Base-by-base conservation (phyloP, 2,888 invertebrate species). In the Timema podura region DNA sequence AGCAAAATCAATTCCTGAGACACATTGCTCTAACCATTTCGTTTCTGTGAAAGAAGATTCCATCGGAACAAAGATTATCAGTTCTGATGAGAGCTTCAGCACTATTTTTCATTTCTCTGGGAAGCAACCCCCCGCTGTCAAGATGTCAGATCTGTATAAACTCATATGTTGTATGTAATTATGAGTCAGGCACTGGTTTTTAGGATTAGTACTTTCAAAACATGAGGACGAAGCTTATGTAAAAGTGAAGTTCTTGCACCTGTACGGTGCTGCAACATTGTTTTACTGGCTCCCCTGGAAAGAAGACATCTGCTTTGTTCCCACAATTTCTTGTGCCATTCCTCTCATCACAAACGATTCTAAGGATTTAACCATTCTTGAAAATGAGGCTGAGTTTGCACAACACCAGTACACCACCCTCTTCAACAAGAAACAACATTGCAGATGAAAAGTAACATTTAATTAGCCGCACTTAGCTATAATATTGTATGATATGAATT, bases 1-100 rank as follows among this genome's bases (percentile, higher is more conserved):
- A 61, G 61, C 15, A 61, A 61, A 61, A 61, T 44, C 61, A 61
- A 16, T 61, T 16, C 61, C 61, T 10, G 61, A 16, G 30, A 61
- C 61, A 61, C 61, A 45, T 13, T 1, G 13, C 61, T 61, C 8
- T 61, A 30, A 61, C 61, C 61, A 61, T 61, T 61, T 61, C 61
- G 16, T 61, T 13, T 45, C 61, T 61, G 61, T 61, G 7, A 1
- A 8, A 44, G 61, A 61, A 61, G 13, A 13, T 10, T 61, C 61
- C 9, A 61, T 61, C 45, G 61, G 44, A 61, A 6, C 6, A 13
- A 16, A 61, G 16, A 7, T 30, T 16, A 61, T 61, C 16, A 16
- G 61, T 61, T 61, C 45, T 61, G 61, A 61, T 61, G 61, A 61
- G 45, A 45, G 16, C 7, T 61, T 61, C 16, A 15, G 61, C 61